Evolutionary conservation across 1,140 invertebrate genomes (phyloP).

Genomic region (Drosophila santomea): DNA sequence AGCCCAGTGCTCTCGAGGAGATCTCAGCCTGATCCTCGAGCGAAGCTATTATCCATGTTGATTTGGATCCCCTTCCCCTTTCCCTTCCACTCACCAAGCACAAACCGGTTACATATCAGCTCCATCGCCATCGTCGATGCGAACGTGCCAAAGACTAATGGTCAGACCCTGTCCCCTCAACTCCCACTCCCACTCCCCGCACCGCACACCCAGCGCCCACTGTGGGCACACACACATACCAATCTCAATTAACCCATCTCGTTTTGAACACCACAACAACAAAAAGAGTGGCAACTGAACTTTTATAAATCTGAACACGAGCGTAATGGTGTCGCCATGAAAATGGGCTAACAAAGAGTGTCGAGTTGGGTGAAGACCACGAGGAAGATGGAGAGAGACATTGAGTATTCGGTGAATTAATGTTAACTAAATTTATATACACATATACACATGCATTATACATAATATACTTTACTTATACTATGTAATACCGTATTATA

Average conservation of each 20-base stretch:
- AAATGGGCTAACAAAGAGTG: slow-evolving; percentile 28
- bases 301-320: slow-evolving; percentile 31
- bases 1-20: slow-evolving; percentile 1
- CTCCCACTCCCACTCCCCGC: background rate
- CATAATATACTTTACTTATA: slow-evolving; percentile 60
- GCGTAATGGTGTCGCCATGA: slow-evolving; percentile 2
- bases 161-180: slow-evolving; percentile 4
- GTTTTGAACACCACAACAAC: slow-evolving; percentile 23
- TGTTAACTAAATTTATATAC: slow-evolving; percentile 81
- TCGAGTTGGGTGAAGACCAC: slow-evolving; percentile 7
- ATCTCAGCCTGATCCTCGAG: background rate
- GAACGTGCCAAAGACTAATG: slow-evolving; percentile 52
- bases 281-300: slow-evolving; percentile 38
- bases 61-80: background rate
- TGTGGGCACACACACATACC: too few species aligned
- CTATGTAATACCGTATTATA: slow-evolving; percentile 51
- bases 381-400: slow-evolving; percentile 31
- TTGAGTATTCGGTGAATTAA: slow-evolving; percentile 64
- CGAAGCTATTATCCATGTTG: too few species aligned
- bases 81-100: background rate
- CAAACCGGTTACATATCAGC: slow-evolving; percentile 41
- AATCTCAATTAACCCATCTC: slow-evolving; percentile 16
- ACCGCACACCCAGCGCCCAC: background rate
- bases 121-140: slow-evolving; percentile 31
- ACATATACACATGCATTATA: slow-evolving; percentile 69